These are phyloP conservation scores for Eospalax fontanierii DNA, from an alignment of 2,797 vertebrate species.

Conservation along the genomic window DNA sequence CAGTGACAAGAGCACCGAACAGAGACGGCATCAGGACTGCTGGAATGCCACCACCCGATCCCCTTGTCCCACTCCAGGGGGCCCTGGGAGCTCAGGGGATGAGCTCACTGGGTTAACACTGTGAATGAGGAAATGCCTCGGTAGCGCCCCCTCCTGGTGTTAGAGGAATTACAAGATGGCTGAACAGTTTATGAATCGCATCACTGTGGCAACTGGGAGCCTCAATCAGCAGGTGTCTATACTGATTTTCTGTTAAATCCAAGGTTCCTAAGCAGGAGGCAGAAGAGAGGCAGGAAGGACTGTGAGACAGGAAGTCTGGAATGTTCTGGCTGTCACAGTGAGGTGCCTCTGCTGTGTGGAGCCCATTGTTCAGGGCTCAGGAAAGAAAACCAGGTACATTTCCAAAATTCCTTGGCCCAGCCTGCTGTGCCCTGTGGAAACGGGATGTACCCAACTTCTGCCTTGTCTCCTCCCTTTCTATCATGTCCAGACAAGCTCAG, in stretches of 20 bases:
- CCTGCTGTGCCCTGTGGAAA: not conserved
- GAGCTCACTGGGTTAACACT: not conserved
- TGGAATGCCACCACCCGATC: not conserved
- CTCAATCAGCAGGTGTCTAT: not conserved
- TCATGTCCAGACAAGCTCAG: not conserved
- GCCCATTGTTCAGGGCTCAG: too few species aligned
- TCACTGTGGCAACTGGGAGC: too few species aligned
- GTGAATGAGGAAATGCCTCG: not conserved
- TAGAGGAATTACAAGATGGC: not conserved
- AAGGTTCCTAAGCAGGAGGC: not conserved
- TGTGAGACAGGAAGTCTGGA: not conserved
- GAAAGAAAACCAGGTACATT: not conserved
- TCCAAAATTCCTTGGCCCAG: not conserved
- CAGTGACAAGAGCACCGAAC: not conserved
- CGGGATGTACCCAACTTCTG: not conserved
- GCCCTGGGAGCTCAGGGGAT: not conserved
- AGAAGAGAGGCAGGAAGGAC: not conserved
- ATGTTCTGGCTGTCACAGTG: not conserved
- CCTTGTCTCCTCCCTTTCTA: not conserved
- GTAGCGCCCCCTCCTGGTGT: not conserved
- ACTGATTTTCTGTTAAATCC: not conserved
- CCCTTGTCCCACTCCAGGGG: not conserved
- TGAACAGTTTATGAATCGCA: not conserved
- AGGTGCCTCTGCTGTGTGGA: not conserved
- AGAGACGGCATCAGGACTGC: too few species aligned